Base-by-base conservation (phyloP, 1,140 invertebrate species). In the Penaeus vannamei region DNA sequence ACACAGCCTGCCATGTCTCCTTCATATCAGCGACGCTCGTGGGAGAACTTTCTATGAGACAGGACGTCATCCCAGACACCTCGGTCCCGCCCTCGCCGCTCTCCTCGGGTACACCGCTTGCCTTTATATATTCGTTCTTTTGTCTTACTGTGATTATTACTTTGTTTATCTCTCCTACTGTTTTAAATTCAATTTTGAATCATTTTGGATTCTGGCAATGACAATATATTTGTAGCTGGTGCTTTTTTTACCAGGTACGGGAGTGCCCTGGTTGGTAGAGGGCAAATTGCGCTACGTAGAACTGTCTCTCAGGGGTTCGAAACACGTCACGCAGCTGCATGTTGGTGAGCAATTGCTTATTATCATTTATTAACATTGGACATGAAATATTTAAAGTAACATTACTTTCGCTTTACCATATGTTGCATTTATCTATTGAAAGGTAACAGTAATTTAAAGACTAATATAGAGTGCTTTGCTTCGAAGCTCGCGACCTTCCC, bases 1-100 rank as follows among this genome's bases (percentile, higher is more conserved):
- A 91, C 87, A 89, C 90, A 2, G 90, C 90, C 87, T 69, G 60
- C 22, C 90, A 91, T 87, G 83, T 91, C 86, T 91, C 90, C 42
- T 66, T 91, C 60, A 82, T 91, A 42, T 89, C 90, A 2, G 59
- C 76, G 22, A 23, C 53, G 14, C 87, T 91, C 4, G 90, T 91
- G 14, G 69, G 82, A n/a, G 61, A 89, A 26, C 84, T 91, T 32
- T 76, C 84, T 1, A 80, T 86, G 8, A 79, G 85, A 53, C 87
- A 91, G 62, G 90, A 91, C 77, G 84, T 91, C 10, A 60, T 89
- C 17, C 69, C 90, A 10, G 90, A 91, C 36, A 86, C 72, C 32
- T 82, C 86, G 61, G 26, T 91, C 12, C 90, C 90, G 12, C 82
- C 90, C 19, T 88, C 83, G n/a, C 87, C 87, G n/a, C 87, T 89